These are phyloP conservation scores for Hylaeus volcanicus DNA, from an alignment of 1,140 invertebrate species.

Conservation along the genomic window DNA sequence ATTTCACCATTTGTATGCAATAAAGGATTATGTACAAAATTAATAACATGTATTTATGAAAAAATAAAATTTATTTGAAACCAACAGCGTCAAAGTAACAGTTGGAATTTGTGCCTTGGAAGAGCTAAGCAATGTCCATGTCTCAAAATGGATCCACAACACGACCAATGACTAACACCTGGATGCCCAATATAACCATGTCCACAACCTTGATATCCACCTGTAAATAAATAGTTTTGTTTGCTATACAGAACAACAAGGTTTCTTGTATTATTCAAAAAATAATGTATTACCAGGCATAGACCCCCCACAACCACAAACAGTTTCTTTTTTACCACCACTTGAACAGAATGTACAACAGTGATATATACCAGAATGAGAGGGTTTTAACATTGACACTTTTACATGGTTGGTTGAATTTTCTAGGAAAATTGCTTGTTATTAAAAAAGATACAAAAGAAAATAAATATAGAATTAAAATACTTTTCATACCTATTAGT, in stretches of 20 bases:
- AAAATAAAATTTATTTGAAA: slow-evolving; percentile 43
- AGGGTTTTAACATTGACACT: slow-evolving; percentile 50
- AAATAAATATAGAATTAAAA: background rate
- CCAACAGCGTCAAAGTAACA: slow-evolving; percentile 64
- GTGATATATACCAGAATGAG: slow-evolving; percentile 87
- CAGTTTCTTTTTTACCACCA: slow-evolving; percentile 85
- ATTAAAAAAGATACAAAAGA: slow-evolving; percentile 6
- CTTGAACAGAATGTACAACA: slow-evolving; percentile 92
- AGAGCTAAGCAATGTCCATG: slow-evolving; percentile 69
- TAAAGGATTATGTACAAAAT: slow-evolving; percentile 32
- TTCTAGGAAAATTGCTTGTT: slow-evolving; percentile 63
- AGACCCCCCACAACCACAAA: slow-evolving; percentile 86
- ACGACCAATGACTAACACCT: slow-evolving; percentile 90
- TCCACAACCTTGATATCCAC: slow-evolving; percentile 89
- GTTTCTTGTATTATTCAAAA: background rate
- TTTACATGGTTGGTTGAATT: slow-evolving; percentile 63
- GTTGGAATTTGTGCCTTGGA: slow-evolving; percentile 67
- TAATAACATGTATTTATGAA: background rate
- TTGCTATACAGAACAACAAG: background rate
- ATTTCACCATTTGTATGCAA: slow-evolving; percentile 9
- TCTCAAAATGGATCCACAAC: slow-evolving; percentile 83
- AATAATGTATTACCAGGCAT: slow-evolving; percentile 82
- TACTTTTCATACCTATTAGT: slow-evolving; percentile 33
- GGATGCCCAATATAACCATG: slow-evolving; percentile 90
- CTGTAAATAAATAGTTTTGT: slow-evolving; percentile 66